Base-by-base conservation (phyloP, 2,797 vertebrate species). In the Coccyzus lansbergi region DNA sequence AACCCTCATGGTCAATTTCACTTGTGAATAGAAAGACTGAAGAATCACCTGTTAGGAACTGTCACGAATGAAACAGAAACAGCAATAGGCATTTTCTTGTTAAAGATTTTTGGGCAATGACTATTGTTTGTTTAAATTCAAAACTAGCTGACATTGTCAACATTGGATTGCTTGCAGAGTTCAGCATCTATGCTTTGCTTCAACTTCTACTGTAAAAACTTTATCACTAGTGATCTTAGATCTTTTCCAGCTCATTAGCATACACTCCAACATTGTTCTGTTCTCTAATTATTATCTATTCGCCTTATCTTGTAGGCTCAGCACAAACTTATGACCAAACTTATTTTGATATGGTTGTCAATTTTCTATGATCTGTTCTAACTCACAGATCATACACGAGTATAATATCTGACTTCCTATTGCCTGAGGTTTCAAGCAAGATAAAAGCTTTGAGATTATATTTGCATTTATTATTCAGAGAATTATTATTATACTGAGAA, bases 1-100 rank as follows among this genome's bases (percentile, higher is more conserved):
- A 1, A 1, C 0, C 13, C 5, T 12, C 44, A 1, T 10, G 12
- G 33, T 24, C n/a, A 29, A 4, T 71, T 77, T 86, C 2, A 0
- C 28, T 42, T 82, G 69, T 42, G 25, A 51, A 86, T 29, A 44
- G 8, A 21, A 71, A 55, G n/a, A 69, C 65, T 48, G 12, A 60
- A 70, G 11, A 29, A 18, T 38, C 26, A 44, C 2, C 7, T 52
- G 6, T 21, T 44, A 56, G 19, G 24, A 90, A 78, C 5, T 34
- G 4, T 25, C 55, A 12, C 10, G 12, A 67, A 38, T 56, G 16
- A 81, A 83, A 59, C 4, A 40, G 11, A 70, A 77, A 19, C 1
- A 68, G 1, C 3, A 71, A 53, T 2, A 7, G 26, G 9, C 13
- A n/a, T 86, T 80, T 65, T 70, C 25, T 36, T 78, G 4, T 15